phyloP scores from a whole-genome alignment of 1,140 invertebrate species.

The Trichoplusia ni region DNA sequence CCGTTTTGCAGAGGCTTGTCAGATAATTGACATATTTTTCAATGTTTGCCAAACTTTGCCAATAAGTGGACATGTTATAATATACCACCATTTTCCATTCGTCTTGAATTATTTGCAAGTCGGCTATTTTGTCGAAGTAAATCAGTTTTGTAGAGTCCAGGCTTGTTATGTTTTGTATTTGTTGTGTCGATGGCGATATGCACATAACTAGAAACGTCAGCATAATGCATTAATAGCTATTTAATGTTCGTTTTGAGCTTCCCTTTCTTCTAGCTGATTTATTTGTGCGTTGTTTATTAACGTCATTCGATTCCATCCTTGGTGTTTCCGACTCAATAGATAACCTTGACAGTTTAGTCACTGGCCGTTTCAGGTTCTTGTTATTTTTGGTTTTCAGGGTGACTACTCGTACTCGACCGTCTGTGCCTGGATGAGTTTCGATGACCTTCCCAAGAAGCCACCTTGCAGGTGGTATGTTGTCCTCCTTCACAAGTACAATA shows the following conservation, averaged over 20 bases:
- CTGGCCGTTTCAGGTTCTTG: not conserved
- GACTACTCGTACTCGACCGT: not conserved
- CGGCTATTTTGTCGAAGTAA: not conserved
- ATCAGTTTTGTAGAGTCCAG: not conserved
- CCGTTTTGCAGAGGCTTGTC: not conserved
- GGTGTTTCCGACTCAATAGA: not conserved
- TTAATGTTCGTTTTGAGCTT: not conserved
- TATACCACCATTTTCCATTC: not conserved
- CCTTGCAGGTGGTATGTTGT: not conserved
- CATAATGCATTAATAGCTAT: not conserved
- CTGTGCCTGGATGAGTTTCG: not conserved
- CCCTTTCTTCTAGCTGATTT: not conserved
- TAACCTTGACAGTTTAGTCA: not conserved
- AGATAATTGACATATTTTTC: not conserved
- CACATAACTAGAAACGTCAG: not conserved
- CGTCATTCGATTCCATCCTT: no score
- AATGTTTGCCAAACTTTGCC: not conserved
- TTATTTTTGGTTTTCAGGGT: not conserved
- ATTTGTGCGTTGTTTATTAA: not conserved
- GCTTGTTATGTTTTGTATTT: not conserved
- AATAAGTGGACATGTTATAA: not conserved
- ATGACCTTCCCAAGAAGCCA: not conserved
- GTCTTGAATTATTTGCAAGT: not conserved
- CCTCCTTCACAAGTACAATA: slow-evolving; percentile 1
- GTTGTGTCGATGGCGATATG: not conserved